phyloP scores from a whole-genome alignment of 2,113 vertebrate species.

The Psephotus haematonotus region DNA sequence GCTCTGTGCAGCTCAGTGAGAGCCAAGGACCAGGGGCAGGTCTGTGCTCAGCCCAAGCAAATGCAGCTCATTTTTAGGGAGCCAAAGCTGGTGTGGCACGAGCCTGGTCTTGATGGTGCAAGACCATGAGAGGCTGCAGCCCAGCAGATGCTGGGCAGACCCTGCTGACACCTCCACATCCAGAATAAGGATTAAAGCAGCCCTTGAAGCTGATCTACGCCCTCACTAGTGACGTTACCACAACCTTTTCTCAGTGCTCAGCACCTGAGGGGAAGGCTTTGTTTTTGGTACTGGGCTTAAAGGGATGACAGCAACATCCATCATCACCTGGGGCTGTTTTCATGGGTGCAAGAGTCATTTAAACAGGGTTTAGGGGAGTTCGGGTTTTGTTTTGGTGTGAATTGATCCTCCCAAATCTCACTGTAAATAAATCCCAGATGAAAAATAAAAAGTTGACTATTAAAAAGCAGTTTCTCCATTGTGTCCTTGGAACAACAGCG shows the following conservation, averaged over 20 bases:
- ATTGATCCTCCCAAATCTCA: background rate
- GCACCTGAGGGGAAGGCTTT: background rate
- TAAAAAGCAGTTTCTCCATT: background rate
- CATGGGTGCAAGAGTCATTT: background rate
- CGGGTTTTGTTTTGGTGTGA: background rate
- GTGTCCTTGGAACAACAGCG: background rate
- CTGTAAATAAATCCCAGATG: background rate
- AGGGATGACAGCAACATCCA: rapidly evolving
- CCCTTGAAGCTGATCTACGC: background rate
- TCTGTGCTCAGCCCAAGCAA: background rate
- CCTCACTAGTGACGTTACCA: background rate
- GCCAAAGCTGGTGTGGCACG: background rate
- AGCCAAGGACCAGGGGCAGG: background rate
- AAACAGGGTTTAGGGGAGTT: background rate
- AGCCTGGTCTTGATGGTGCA: background rate
- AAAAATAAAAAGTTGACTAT: background rate
- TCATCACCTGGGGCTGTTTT: background rate
- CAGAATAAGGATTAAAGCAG: background rate
- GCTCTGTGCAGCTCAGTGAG: rapidly evolving
- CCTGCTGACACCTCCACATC: background rate
- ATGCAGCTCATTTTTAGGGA: background rate
- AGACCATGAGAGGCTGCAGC: background rate
- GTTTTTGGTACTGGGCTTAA: background rate
- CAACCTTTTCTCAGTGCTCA: background rate
- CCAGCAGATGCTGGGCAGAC: background rate